A percentile compares a stretch with the other conserved stretches of the same genome.
These are phyloP conservation scores for Metaphire vulgaris DNA, from an alignment of 1,140 invertebrate genomes.

Conservation along the genomic window DNA sequence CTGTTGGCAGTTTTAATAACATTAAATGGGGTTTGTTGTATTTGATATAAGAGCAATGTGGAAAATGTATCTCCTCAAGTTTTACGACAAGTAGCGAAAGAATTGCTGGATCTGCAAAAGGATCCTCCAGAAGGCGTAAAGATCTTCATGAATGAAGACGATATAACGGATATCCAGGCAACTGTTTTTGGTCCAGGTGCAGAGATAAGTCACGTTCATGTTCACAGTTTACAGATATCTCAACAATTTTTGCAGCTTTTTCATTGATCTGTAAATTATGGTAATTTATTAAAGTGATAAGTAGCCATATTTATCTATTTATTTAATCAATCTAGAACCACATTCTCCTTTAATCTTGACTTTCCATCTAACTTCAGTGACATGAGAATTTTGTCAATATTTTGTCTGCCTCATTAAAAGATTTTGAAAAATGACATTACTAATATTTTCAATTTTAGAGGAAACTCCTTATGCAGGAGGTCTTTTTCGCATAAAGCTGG, in stretches of 20 bases:
- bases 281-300: too few species aligned
- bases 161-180: constrained; percentile 86
- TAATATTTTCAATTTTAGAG: too few species aligned
- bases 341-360: too few species aligned
- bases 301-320: too few species aligned
- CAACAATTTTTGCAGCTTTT: constrained; percentile 12
- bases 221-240: background rate
- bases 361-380: too few species aligned
- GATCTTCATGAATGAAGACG: constrained; percentile 77
- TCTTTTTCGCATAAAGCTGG: constrained; percentile 73
- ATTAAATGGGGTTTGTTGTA: background rate
- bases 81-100: constrained; percentile 73
- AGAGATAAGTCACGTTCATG: constrained; percentile 8
- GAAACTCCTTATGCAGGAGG: constrained; percentile 53
- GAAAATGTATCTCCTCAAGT: constrained; percentile 90
- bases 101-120: constrained; percentile 68
- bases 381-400: too few species aligned
- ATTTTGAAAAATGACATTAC: too few species aligned
- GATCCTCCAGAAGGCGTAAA: constrained; percentile 81
- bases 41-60: constrained; percentile 59
- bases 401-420: too few species aligned
- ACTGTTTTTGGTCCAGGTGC: constrained; percentile 78
- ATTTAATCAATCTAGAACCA: too few species aligned
- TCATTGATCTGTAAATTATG: too few species aligned
- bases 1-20: too few species aligned